phyloP scores from a whole-genome alignment of 2,888 invertebrate species.

The Drosophila mayaguana region DNA sequence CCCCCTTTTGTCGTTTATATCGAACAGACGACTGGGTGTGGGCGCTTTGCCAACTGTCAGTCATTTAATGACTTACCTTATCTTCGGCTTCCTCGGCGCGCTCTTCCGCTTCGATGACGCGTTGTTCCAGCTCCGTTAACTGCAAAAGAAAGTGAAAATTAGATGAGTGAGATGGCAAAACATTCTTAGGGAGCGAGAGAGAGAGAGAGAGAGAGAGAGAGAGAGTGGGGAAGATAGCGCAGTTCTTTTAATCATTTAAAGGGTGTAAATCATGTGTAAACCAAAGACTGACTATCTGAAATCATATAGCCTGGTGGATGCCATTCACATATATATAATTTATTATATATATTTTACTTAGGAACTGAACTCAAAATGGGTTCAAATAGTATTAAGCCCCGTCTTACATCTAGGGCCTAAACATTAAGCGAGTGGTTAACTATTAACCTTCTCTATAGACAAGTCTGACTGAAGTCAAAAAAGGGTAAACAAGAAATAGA shows the following conservation, averaged over 20 bases:
- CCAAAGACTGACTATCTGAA: slow-evolving; percentile 19
- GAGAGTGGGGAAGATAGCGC: not conserved
- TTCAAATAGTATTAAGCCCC: too few relatives aligned
- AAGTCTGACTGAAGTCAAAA: too few relatives aligned
- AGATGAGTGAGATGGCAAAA: not conserved
- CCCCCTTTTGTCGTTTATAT: not conserved
- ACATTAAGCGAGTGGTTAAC: too few relatives aligned
- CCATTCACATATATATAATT: too few relatives aligned
- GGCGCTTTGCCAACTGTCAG: slow-evolving; percentile 26
- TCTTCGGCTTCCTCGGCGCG: slow-evolving; percentile 97
- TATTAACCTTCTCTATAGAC: too few relatives aligned
- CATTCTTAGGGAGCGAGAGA: not conserved
- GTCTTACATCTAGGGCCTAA: too few relatives aligned
- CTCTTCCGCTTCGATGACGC: slow-evolving; percentile 96
- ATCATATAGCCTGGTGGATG: too few relatives aligned
- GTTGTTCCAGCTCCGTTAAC: slow-evolving; percentile 97
- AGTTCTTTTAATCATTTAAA: slow-evolving; percentile 16
- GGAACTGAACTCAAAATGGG: too few relatives aligned
- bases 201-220: too few relatives aligned
- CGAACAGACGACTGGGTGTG: not conserved
- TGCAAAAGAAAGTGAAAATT: slow-evolving; percentile 85
- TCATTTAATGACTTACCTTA: slow-evolving; percentile 89
- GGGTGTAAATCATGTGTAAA: slow-evolving; percentile 38
- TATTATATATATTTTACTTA: too few relatives aligned
- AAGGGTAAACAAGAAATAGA: too few relatives aligned